A percentile compares a stretch with the other conserved stretches of the same genome.
Evolutionary conservation across 2,888 invertebrate genomes (phyloP).

Genomic region (Rhynchonema sp.): DNA sequence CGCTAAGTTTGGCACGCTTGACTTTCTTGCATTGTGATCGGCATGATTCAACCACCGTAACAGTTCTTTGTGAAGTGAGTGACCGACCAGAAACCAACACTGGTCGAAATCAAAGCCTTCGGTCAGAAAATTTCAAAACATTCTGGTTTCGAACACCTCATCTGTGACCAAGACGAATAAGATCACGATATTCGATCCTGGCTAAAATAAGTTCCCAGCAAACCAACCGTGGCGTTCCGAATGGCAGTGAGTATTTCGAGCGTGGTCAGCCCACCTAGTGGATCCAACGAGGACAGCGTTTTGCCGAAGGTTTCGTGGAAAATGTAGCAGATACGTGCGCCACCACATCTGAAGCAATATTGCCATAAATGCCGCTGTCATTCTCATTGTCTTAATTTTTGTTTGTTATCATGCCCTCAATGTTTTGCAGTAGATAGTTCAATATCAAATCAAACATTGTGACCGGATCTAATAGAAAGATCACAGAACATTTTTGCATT

Average conservation of each 20-base stretch:
- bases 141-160: not conserved
- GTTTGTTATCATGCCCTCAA: too few relatives aligned
- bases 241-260: slow-evolving; percentile 96
- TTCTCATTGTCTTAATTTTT: too few relatives aligned
- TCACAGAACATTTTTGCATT: too few relatives aligned
- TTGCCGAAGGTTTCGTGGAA: slow-evolving; percentile 96
- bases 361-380: too few relatives aligned
- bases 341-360: slow-evolving; percentile 75
- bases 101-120: not conserved
- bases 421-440: too few relatives aligned
- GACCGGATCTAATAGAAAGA: too few relatives aligned
- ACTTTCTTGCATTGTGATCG: too few relatives aligned
- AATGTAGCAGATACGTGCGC: slow-evolving; percentile 97
- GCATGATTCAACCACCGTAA: too few relatives aligned
- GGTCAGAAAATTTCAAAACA: not conserved
- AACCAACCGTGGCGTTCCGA: slow-evolving; percentile 60
- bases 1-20: too few relatives aligned
- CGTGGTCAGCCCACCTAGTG: slow-evolving; percentile 62
- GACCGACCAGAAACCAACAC: slow-evolving; percentile 2
- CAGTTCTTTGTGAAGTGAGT: too few relatives aligned
- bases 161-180: not conserved
- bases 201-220: not conserved
- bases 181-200: slow-evolving; percentile 1
- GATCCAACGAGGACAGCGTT: slow-evolving; percentile 82
- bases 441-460: too few relatives aligned